Conservation (phyloP, 1,140 invertebrate species). For the Adoxophyes honmai region DNA sequence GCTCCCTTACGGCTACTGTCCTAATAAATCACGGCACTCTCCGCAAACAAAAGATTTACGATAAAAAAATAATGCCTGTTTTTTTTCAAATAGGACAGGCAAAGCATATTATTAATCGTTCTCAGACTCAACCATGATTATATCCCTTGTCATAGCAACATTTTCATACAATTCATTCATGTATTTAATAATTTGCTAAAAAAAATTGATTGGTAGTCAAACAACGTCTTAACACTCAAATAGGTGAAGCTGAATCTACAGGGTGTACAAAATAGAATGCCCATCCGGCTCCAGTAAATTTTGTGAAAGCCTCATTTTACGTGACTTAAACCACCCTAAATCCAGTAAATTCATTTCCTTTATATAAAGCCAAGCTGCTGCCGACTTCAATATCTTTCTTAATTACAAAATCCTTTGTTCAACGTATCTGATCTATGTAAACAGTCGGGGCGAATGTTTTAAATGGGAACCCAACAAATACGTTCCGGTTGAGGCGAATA, state of each 20-base stretch:
- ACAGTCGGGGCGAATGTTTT: constrained; percentile 73
- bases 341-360: constrained; percentile 72
- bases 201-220: too few relatives aligned
- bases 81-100: too few relatives aligned
- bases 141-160: too few relatives aligned
- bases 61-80: too few relatives aligned
- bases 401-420: constrained; percentile 77
- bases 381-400: constrained; percentile 76
- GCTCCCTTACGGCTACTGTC: constrained; percentile 48
- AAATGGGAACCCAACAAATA: constrained; percentile 74
- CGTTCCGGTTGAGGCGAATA: constrained; percentile 70
- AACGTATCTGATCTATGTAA: constrained; percentile 77
- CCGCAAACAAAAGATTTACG: too few relatives aligned
- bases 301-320: constrained; percentile 24
- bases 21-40: constrained; percentile 17
- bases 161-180: too few relatives aligned
- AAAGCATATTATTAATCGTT: too few relatives aligned
- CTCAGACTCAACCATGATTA: too few relatives aligned
- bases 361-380: constrained; percentile 72
- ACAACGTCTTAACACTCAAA: too few relatives aligned
- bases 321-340: constrained; percentile 68
- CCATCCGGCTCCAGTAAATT: neutral
- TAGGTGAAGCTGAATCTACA: too few relatives aligned
- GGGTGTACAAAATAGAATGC: too few relatives aligned
- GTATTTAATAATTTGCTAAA: too few relatives aligned